Conservation (phyloP, 2,888 invertebrate species). For the Agrilus mali region DNA sequence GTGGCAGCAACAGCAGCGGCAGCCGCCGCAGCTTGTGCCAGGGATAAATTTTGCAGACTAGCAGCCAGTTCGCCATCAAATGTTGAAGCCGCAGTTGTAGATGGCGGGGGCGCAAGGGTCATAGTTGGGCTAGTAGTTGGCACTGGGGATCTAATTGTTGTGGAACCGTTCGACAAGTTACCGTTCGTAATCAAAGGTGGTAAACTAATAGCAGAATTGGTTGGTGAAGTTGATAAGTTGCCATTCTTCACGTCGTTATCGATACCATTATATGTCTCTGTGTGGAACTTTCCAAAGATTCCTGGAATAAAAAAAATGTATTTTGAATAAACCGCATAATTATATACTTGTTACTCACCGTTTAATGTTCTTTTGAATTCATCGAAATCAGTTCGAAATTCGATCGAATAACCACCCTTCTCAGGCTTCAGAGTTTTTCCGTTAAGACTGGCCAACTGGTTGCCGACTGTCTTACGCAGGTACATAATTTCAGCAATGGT, state of each 20-base stretch:
- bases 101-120: constrained; percentile 33
- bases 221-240: constrained; percentile 36
- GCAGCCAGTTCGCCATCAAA: constrained; percentile 58
- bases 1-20: constrained; percentile 28
- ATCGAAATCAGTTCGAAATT: constrained; percentile 68
- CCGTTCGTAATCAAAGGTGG: constrained; percentile 26
- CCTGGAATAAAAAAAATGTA: too few relatives aligned
- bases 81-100: constrained; percentile 60
- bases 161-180: constrained; percentile 25
- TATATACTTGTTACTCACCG: constrained; percentile 25
- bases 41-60: constrained; percentile 26
- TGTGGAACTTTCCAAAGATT: constrained; percentile 51
- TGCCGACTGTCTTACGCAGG: constrained; percentile 64
- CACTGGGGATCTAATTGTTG: constrained; percentile 32
- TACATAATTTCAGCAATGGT: constrained; percentile 76
- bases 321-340: too few relatives aligned
- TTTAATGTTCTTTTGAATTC: constrained; percentile 63
- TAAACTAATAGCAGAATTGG: constrained; percentile 10
- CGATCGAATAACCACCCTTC: constrained; percentile 62
- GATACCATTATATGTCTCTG: constrained; percentile 13
- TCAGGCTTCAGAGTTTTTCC: constrained; percentile 74
- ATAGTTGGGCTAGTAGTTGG: constrained; percentile 54
- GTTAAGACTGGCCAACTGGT: constrained; percentile 65
- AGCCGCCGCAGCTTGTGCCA: constrained; percentile 15
- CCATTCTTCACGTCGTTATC: constrained; percentile 27